A percentile compares a stretch with the other conserved stretches of the same genome.
These are phyloP conservation scores for Akabosia matsudoensis DNA, from an alignment of 1,140 invertebrate genomes.

Conservation along the genomic window DNA sequence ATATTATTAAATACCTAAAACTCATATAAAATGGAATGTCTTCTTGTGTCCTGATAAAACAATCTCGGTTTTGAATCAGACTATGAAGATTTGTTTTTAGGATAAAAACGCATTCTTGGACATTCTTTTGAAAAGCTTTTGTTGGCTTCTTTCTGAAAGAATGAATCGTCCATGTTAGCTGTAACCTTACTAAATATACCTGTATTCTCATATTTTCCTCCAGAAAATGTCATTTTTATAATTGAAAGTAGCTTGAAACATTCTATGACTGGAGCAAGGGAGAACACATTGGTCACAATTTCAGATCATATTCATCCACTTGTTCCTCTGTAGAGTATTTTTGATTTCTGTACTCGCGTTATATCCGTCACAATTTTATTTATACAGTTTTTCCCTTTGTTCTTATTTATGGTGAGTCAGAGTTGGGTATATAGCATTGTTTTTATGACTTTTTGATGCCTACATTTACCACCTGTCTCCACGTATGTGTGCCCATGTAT, in stretches of 20 bases:
- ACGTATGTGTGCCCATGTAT: neutral
- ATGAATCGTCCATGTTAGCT: too few species aligned
- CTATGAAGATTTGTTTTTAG: neutral
- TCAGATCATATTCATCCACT: too few species aligned
- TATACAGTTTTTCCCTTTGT: conserved; percentile 13
- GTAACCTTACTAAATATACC: neutral
- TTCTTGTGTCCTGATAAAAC: conserved; percentile 1
- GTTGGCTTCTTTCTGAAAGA: too few species aligned
- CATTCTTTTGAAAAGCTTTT: neutral
- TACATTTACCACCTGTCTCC: neutral
- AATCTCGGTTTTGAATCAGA: neutral
- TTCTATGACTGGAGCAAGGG: too few species aligned
- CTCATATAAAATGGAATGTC: neutral
- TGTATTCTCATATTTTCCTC: neutral
- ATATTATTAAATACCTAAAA: too few species aligned
- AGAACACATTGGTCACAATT: too few species aligned
- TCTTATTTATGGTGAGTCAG: neutral
- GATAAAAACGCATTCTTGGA: conserved; percentile 13
- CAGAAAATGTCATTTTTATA: neutral
- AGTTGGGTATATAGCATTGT: neutral
- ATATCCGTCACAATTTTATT: neutral
- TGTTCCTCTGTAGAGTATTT: too few species aligned
- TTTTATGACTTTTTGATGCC: neutral
- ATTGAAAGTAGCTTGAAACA: too few species aligned
- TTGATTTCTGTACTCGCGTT: neutral